Conservation (phyloP, 2,113 vertebrate genomes). For the Oryctolagus cuniculus region mOryCun1.1 NC_091443.1:10541001-10541500, state of each 20-base stretch:
- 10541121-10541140: no score
- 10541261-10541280: constrained; percentile 47
- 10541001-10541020: no score
- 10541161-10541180: constrained; percentile 40
- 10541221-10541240: constrained; percentile 60
- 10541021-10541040: no score
- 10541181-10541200: constrained; percentile 47
- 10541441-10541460: no score
- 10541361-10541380: background rate
- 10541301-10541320: background rate
- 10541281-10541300: background rate
- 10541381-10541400: background rate
- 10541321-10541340: background rate
- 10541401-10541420: background rate
- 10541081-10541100: no score
- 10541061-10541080: no score
- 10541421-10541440: background rate
- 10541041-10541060: no score
- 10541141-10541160: no score
- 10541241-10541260: background rate
- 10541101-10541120: no score
- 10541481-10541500: no score
- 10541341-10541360: background rate
- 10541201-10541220: background rate
- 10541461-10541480: no score